Base-by-base conservation (phyloP, 92 coral and sea anemone species). In the Porites evermanni region DNA sequence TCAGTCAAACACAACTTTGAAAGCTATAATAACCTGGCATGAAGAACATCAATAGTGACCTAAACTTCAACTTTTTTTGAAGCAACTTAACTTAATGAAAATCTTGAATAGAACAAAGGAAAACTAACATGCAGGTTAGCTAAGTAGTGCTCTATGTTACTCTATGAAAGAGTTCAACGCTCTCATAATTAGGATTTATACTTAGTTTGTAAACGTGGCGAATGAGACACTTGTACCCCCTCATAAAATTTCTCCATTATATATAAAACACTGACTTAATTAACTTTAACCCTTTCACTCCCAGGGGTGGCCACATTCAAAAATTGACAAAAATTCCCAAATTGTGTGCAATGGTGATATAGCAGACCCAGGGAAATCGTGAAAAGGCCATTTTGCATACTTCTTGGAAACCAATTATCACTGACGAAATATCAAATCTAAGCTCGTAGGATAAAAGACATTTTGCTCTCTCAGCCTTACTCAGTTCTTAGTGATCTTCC, bases 341-440 rank as follows among this genome's bases (percentile, higher is more conserved):
- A 29, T 29, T 26, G 77, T 80, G 51, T 69, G 24, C 14, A 12
- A 61, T 14, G 93, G 68, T 56, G 47, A 72, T 1, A 85, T 80
- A 7, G 51, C 53, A 19, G 75, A 84, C 10, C 93, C 93, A 68
- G 93, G 32, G 32, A 56, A 85, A 73, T 44, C 17, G 69, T 26
- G 64, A 4, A 73, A 89, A 77, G 8, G 86, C 47, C 7, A 11
- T 29, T 32, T 18, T 68, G 66, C 89, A 89, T 1, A 75, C 19
- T 47, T 83, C 79, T 53, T 68, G 66, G 53, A 89, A 89, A 23
- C 92, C 92, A 18, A 89, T 29, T n/a, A 85, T 78, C 16, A 77
- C 58, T 12, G 92, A 89, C 0, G 72, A 70, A 8, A 89, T 58
- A 76, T 89, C 92, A 89, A 70, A 84, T 76, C 73, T 78, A 10